Evolutionary conservation across 2,113 vertebrate genomes (phyloP).

Genomic region (Pseudorasbora parva): DNA sequence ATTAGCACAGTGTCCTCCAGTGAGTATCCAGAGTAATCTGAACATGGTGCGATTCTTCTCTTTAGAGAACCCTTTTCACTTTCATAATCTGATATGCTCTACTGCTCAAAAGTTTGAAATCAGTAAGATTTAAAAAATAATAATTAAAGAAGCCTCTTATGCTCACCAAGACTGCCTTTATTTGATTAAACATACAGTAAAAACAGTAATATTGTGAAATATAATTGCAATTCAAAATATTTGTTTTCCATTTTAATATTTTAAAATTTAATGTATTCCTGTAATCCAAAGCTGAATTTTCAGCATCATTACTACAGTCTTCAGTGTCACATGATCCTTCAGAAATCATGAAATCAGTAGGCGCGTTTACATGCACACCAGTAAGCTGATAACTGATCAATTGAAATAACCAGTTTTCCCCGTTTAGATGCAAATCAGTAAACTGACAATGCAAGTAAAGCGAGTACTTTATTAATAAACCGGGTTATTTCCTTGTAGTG

Average conservation of each 20-base stretch:
- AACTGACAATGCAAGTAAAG: too few relatives aligned
- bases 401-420: too few relatives aligned
- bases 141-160: too few relatives aligned
- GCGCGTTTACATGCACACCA: too few relatives aligned
- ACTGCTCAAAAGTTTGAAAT: neutral
- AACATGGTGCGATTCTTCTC: neutral
- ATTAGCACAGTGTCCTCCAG: slow-evolving; percentile 94
- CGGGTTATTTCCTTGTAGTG: too few relatives aligned
- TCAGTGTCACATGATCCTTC: too few relatives aligned
- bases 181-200: neutral
- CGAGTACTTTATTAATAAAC: too few relatives aligned
- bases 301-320: neutral
- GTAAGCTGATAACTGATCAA: too few relatives aligned
- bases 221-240: neutral
- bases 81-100: neutral
- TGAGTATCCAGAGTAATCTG: slow-evolving; percentile 72
- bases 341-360: too few relatives aligned
- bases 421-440: too few relatives aligned
- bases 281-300: neutral
- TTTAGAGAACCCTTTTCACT: neutral
- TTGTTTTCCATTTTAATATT: neutral
- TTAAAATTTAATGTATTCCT: neutral
- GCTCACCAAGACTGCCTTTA: neutral
- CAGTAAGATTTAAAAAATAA: neutral
- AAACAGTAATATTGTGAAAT: neutral